Evolutionary conservation across 2,113 vertebrate genomes (phyloP).

Genomic region (Heterocephalus glaber): DNA sequence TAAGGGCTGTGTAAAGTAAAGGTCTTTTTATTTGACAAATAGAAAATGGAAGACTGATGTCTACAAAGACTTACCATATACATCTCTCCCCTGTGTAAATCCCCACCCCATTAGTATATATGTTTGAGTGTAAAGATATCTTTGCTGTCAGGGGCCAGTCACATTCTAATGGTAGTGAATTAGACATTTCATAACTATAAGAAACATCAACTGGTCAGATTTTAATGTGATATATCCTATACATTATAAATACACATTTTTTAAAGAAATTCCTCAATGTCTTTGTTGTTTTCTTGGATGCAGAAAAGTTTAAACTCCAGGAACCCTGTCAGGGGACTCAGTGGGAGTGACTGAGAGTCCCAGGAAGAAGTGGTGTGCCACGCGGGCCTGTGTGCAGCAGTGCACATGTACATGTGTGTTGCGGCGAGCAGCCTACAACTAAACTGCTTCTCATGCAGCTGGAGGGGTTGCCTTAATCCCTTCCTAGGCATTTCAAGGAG

Average conservation of each 20-base stretch:
- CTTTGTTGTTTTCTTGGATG: not conserved
- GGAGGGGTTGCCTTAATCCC: not conserved
- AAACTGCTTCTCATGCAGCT: not conserved
- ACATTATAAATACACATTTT: not conserved
- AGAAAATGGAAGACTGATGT: not conserved
- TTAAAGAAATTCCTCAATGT: not conserved
- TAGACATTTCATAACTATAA: not conserved
- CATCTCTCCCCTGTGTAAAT: not conserved
- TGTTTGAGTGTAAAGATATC: not conserved
- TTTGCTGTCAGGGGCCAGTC: not conserved
- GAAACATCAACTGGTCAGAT: not conserved
- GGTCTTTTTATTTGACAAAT: not conserved
- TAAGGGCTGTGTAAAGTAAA: not conserved
- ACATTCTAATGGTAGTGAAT: not conserved
- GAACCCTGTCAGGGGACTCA: not conserved
- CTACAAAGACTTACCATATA: not conserved
- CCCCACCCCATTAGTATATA: not conserved
- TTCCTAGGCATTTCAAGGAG: not conserved
- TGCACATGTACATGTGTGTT: not conserved
- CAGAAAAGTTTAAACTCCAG: not conserved
- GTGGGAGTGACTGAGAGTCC: not conserved
- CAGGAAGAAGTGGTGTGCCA: not conserved
- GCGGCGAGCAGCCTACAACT: not conserved
- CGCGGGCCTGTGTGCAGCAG: not conserved
- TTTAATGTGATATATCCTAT: not conserved